These are phyloP conservation scores for Ctena decussata DNA, from an alignment of 2,888 invertebrate genomes.

Conservation along the genomic window DNA sequence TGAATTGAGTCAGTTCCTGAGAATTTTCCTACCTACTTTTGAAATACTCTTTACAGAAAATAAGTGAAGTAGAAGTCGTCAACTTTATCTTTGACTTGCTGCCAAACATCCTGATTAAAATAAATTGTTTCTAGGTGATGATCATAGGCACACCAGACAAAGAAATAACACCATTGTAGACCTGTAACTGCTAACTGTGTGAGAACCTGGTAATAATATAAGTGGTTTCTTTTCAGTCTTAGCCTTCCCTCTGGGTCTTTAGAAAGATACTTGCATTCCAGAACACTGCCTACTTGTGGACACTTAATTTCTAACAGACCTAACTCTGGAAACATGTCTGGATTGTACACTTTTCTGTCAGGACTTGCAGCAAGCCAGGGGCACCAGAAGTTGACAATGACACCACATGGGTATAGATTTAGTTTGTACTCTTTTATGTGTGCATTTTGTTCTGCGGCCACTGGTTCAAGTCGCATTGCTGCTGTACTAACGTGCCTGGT, in stretches of 20 bases:
- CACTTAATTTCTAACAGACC: slow-evolving; percentile 37
- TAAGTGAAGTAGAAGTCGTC: slow-evolving; percentile 25
- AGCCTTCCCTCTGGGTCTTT: slow-evolving; percentile 1
- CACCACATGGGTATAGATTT: slow-evolving; percentile 25
- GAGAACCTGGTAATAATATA: no score
- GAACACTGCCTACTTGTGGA: slow-evolving; percentile 6
- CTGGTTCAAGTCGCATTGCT: slow-evolving; percentile 19
- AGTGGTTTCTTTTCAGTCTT: no score
- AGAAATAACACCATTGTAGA: no score
- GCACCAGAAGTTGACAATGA: background rate
- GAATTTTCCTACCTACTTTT: no score
- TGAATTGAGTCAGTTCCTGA: no score
- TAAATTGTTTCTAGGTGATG: slow-evolving; percentile 16
- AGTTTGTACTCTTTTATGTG: background rate
- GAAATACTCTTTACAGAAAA: background rate
- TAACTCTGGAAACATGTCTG: background rate
- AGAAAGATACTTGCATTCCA: background rate
- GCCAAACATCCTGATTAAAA: no score
- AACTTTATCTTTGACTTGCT: slow-evolving; percentile 6
- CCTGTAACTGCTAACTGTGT: no score
- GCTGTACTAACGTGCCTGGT: slow-evolving; percentile 16
- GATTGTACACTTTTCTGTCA: slow-evolving; percentile 28
- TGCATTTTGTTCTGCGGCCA: slow-evolving; percentile 9
- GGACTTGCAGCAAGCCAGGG: slow-evolving; percentile 31
- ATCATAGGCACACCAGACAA: background rate